phyloP scores from a whole-genome alignment of 2,113 vertebrate species.

The Mormyrus iriodes region DNA sequence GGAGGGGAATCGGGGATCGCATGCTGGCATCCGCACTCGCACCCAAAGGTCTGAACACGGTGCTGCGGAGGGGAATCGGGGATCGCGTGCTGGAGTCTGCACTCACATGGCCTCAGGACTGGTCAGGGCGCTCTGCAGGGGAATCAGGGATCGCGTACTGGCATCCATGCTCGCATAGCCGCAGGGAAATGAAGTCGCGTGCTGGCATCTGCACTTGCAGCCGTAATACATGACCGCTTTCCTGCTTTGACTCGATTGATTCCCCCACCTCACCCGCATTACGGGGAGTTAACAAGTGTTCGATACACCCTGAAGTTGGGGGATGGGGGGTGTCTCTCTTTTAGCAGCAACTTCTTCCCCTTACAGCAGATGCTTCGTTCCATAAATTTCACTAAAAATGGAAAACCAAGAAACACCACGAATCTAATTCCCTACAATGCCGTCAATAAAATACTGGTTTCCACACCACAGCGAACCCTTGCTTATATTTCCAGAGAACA shows the following conservation, averaged over 20 bases:
- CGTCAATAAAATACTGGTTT: background rate
- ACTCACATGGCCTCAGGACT: background rate
- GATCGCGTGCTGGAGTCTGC: background rate
- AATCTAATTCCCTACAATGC: background rate
- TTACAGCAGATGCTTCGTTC: background rate
- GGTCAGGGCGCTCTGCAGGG: background rate
- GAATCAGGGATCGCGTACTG: no score
- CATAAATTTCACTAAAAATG: background rate
- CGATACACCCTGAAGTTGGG: background rate
- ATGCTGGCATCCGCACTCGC: background rate
- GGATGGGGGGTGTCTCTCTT: background rate
- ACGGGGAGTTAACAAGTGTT: constrained; percentile 14
- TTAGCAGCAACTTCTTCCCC: no score
- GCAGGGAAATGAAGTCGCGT: background rate
- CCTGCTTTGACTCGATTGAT: background rate
- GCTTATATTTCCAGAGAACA: background rate
- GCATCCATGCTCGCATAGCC: no score
- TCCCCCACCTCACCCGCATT: background rate
- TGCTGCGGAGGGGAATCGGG: background rate
- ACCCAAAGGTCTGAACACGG: background rate
- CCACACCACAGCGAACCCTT: background rate
- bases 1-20: background rate
- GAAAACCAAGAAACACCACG: background rate
- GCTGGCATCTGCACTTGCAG: background rate
- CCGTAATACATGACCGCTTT: background rate